phyloP scores from a whole-genome alignment of 2,797 vertebrate genomes.

The Gouania willdenowi region DNA sequence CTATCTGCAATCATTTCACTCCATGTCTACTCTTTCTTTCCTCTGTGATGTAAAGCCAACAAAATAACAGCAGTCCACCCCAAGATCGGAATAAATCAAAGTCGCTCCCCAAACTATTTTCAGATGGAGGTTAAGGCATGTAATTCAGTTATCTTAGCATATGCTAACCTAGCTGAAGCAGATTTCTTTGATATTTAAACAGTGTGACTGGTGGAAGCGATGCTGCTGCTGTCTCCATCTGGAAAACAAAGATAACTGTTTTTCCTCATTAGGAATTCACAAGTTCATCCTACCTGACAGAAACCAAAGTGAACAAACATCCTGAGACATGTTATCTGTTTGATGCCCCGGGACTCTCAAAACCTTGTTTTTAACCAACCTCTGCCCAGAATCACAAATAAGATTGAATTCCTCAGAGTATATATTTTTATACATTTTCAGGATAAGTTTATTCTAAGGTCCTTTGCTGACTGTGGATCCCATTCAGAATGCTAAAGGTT shows the following conservation, averaged over 20 bases:
- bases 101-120: too few relatives aligned
- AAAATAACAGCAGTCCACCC: too few relatives aligned
- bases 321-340: background rate
- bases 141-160: too few relatives aligned
- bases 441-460: constrained; percentile 6
- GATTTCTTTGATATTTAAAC: too few relatives aligned
- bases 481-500: constrained; percentile 5
- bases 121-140: too few relatives aligned
- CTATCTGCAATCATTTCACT: too few relatives aligned
- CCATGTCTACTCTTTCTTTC: too few relatives aligned
- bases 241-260: background rate
- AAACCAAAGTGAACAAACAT: background rate
- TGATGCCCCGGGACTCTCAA: too few relatives aligned
- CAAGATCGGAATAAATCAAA: too few relatives aligned
- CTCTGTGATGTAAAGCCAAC: too few relatives aligned
- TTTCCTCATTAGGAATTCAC: background rate
- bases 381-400: constrained; percentile 18
- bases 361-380: background rate
- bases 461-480: constrained; percentile 1
- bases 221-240: background rate
- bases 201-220: background rate
- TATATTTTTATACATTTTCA: too few relatives aligned
- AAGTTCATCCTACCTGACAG: background rate
- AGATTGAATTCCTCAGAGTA: constrained; percentile 1
- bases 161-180: too few relatives aligned